Percentiles rank a stretch among this genome's conserved stretches.
phyloP scores from a whole-genome alignment of 2,113 vertebrate species.

The Xiphophorus couchianus region DNA sequence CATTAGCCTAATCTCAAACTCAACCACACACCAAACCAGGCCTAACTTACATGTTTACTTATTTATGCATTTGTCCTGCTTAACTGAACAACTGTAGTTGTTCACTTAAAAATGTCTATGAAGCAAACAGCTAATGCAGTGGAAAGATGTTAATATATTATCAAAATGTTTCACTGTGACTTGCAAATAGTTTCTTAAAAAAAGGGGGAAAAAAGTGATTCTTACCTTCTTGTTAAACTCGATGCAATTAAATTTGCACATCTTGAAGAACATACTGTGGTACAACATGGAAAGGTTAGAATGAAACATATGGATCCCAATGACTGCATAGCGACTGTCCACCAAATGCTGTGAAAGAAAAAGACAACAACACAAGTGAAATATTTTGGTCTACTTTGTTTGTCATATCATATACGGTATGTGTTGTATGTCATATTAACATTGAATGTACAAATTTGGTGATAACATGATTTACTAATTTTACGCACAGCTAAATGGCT shows the following conservation, averaged over 20 bases:
- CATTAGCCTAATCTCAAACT: no score
- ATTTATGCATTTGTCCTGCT: not conserved
- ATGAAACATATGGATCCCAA: conserved; percentile 83
- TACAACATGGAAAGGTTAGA: conserved; percentile 81
- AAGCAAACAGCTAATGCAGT: not conserved
- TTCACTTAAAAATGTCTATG: no score
- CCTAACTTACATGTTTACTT: not conserved
- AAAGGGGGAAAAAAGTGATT: not conserved
- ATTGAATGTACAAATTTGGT: no score
- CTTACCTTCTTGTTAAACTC: conserved; percentile 88
- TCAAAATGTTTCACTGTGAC: not conserved
- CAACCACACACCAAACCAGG: no score
- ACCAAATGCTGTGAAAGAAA: conserved; percentile 32
- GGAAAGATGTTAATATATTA: not conserved
- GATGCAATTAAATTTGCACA: conserved; percentile 83
- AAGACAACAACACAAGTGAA: not conserved
- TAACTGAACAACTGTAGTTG: not conserved
- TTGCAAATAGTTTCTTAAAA: not conserved
- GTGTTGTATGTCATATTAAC: no score
- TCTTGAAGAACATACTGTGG: conserved; percentile 83
- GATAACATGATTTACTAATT: no score
- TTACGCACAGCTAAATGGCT: no score
- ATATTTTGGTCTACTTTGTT: no score
- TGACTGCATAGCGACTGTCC: conserved; percentile 73
- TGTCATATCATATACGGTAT: no score